Evolutionary conservation across 30 jellyfish, hydroid and myxozoan genomes (phyloP).

Genomic region (Mastigias papua): DNA sequence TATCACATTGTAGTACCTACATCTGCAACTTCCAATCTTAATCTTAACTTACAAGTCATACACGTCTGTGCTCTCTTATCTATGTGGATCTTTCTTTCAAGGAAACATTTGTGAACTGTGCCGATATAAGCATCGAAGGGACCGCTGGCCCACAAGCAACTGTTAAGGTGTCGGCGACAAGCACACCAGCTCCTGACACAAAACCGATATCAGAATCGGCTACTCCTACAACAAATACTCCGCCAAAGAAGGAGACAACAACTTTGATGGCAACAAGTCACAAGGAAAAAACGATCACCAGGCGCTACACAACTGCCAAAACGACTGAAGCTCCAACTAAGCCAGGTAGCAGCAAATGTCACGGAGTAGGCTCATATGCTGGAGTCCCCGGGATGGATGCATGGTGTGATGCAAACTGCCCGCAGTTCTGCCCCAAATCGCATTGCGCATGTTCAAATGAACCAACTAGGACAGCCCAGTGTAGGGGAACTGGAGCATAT

Average conservation of each 20-base stretch:
- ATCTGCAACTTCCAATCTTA: too few species aligned
- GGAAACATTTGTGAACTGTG: slow-evolving; percentile 75
- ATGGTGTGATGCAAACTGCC: slow-evolving; percentile 42
- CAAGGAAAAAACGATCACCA: neutral
- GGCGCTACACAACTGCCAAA: neutral
- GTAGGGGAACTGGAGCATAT: slow-evolving; percentile 43
- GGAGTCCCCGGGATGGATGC: slow-evolving; percentile 26
- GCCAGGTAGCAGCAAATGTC: slow-evolving; percentile 11
- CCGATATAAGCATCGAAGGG: slow-evolving; percentile 42
- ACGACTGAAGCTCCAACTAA: neutral
- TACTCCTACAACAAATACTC: too few species aligned
- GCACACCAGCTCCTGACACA: neutral
- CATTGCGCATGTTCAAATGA: slow-evolving; percentile 27
- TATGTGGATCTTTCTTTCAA: neutral
- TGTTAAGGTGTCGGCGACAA: neutral
- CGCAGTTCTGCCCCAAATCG: slow-evolving; percentile 35
- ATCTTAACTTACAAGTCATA: too few species aligned
- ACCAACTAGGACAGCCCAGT: neutral
- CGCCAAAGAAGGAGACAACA: neutral
- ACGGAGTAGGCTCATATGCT: slow-evolving; percentile 28
- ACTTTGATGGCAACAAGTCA: neutral
- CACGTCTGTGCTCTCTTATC: too few species aligned
- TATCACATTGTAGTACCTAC: too few species aligned
- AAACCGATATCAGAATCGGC: neutral
- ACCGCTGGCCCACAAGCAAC: neutral